Evolutionary conservation across 1,140 invertebrate species (phyloP).

Genomic region (Meloidogyne floridensis): DNA sequence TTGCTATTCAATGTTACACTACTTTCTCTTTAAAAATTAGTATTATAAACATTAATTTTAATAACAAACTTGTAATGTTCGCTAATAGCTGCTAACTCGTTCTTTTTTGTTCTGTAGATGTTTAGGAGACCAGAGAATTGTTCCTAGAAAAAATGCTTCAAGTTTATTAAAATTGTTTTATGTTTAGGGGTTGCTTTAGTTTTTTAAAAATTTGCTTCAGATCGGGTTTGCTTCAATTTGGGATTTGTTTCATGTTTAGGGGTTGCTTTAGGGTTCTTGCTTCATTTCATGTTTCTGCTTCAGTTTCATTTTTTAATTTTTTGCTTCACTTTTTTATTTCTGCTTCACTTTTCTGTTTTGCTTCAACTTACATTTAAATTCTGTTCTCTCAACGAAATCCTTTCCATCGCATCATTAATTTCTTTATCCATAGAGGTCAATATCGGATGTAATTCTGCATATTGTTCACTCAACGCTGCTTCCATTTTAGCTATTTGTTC

Average conservation of each 20-base stretch:
- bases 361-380: conserved; percentile 75
- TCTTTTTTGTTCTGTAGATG: conserved; percentile 65
- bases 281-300: not conserved
- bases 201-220: not conserved
- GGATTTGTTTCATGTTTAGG: no score
- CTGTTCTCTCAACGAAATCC: conserved; percentile 80
- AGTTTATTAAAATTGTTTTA: not conserved
- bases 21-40: conserved; percentile 68
- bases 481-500: conserved; percentile 82
- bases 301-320: no score
- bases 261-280: not conserved
- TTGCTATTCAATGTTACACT: conserved; percentile 81
- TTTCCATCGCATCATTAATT: conserved; percentile 78
- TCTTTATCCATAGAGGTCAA: conserved; percentile 78
- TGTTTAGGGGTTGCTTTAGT: not conserved
- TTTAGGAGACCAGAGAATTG: conserved; percentile 71
- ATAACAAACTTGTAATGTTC: conserved; percentile 66
- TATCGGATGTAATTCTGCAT: conserved; percentile 74
- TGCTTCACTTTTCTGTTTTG: no score
- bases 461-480: conserved; percentile 73
- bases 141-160: conserved; percentile 14
- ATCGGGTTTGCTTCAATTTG: no score
- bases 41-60: not conserved
- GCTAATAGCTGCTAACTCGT: conserved; percentile 27
- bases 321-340: conserved; percentile 67